Conservation (phyloP, 2,888 invertebrate genomes). For the Theristus sp. region DNA sequence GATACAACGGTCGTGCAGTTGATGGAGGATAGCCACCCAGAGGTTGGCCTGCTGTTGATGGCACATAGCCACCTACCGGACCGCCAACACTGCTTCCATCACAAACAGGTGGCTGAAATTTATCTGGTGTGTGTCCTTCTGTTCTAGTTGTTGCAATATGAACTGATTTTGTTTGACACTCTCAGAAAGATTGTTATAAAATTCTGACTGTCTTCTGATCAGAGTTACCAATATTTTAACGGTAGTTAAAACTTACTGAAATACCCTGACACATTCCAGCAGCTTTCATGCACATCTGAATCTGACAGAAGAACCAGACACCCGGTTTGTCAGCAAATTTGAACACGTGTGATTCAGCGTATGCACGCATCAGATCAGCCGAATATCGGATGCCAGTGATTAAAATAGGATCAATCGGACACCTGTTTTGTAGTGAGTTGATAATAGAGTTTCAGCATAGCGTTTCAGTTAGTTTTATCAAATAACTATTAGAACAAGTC, state of each 20-base stretch:
- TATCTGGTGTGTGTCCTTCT: too few relatives aligned
- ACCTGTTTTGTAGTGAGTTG: slow-evolving; percentile 7
- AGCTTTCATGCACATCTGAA: slow-evolving; percentile 30
- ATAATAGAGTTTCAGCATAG: background rate
- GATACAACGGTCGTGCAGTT: background rate
- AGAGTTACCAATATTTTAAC: background rate
- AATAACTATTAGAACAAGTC: background rate
- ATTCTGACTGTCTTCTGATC: background rate
- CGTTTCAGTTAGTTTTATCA: background rate
- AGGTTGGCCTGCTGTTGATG: background rate
- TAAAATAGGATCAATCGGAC: slow-evolving; percentile 24
- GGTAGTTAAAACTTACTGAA: slow-evolving; percentile 15
- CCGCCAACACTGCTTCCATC: background rate
- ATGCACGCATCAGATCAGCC: slow-evolving; percentile 24
- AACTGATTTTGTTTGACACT: background rate
- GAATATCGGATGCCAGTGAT: slow-evolving; percentile 28
- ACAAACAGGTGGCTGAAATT: background rate
- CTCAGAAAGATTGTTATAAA: background rate
- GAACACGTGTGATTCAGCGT: slow-evolving; percentile 27
- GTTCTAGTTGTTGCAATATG: background rate
- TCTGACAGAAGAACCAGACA: slow-evolving; percentile 30
- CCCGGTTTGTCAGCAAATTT: slow-evolving; percentile 30
- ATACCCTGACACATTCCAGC: slow-evolving; percentile 24
- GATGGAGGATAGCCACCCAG: background rate
- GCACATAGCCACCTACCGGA: background rate